Base-by-base conservation (phyloP, 37 sponge, comb jelly and placozoan species). In the Theonella swinhoei region DNA sequence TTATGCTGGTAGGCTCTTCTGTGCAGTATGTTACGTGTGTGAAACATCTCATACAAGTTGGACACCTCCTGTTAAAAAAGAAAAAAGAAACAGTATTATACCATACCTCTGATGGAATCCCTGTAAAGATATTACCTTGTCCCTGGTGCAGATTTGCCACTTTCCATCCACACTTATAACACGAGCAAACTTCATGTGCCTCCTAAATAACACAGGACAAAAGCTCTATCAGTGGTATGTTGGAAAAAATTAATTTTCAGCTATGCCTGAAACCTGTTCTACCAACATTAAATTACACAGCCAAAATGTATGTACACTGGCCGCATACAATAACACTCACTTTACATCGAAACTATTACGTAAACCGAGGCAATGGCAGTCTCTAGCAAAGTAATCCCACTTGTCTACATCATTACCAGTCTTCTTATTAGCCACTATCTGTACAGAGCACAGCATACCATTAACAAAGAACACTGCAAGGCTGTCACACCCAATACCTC, bases 361-460 rank as follows among this genome's bases (percentile, higher is more conserved):
- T 9, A 98, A 91, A 0, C 96, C 96, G 22, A 98, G 82, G 47
- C 87, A 81, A 64, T 98, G 88, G 41, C 95, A 94, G 68, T 98
- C 99, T 35, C 99, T 62, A 2, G 95, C 85, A 87, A 98, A 92
- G 83, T 98, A 99, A 80, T 99, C 99, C 94, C 98, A 99, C 82
- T 99, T 99, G 75, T 99, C 99, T 38, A 99, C 99, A 77, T 99
- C 99, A 65, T 96, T 85, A 0, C 97, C 97, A 75, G 87, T 99
- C 74, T 83, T 75, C 82, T 99, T 94, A 76, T 99, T 99, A 34
- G 97, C 93, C 26, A 99, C 97, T 39, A 99, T 93, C 90, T 95
- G 83, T 67, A 41, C 29, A 24, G 76, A 54, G 29, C 61, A 64
- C 39, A 78, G 42, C 74, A n/a, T 35, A 17, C 20, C 29, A 66